Evolutionary conservation across 1,140 invertebrate genomes (phyloP).

Genomic region (Phenacoccus solenopsis): DNA sequence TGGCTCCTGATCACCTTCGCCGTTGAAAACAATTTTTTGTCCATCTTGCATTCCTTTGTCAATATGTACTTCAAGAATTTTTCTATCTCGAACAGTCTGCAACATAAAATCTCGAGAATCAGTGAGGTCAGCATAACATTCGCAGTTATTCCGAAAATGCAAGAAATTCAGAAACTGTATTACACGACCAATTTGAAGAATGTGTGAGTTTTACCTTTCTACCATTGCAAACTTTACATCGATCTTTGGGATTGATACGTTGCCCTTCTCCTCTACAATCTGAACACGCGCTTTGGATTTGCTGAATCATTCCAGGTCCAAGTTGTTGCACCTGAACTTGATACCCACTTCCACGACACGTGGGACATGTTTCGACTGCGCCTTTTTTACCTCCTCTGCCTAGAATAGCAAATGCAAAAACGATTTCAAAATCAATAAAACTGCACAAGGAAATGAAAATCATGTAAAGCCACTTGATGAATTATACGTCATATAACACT

Average conservation of each 20-base stretch:
- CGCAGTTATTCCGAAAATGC: background rate
- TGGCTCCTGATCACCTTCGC: conserved; percentile 96
- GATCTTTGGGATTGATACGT: conserved; percentile 71
- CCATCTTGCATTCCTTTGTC: conserved; percentile 97
- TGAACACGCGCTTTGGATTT: conserved; percentile 77
- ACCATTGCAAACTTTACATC: conserved; percentile 85
- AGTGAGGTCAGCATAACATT: background rate
- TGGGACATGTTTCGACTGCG: conserved; percentile 70
- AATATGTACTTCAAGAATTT: conserved; percentile 94
- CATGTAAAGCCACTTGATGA: too few species aligned
- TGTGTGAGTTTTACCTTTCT: conserved; percentile 60
- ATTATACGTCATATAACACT: too few species aligned
- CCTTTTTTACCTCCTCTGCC: conserved; percentile 86
- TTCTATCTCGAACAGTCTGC: conserved; percentile 40
- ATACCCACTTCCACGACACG: conserved; percentile 83
- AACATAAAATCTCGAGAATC: background rate
- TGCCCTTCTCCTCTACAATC: conserved; percentile 85
- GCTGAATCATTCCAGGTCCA: conserved; percentile 91
- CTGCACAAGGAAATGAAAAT: too few species aligned
- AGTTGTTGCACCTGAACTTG: conserved; percentile 84
- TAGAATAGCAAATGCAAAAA: too few species aligned
- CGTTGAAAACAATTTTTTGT: conserved; percentile 87
- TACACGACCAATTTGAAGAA: too few species aligned
- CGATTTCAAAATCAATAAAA: too few species aligned
- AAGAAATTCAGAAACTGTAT: background rate